Conservation (phyloP, 2,113 vertebrate species). For the Odontophorus gujanensis region DNA sequence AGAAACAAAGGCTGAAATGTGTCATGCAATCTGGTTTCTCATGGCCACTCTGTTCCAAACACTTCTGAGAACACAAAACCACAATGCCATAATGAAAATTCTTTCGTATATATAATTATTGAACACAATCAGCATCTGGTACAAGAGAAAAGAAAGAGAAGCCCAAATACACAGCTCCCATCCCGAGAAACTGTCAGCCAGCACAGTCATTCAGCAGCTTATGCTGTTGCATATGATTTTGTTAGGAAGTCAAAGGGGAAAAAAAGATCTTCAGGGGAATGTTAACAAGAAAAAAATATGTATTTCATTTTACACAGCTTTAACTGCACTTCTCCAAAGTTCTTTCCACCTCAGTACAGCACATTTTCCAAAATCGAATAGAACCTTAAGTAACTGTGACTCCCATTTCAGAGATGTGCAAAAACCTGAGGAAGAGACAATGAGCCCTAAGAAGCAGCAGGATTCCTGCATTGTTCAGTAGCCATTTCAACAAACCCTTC, state of each 20-base stretch:
- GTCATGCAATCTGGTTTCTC: conserved; percentile 43
- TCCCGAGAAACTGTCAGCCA: conserved; percentile 8
- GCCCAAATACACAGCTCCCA: background rate
- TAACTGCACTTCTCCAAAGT: background rate
- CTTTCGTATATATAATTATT: conserved; percentile 4
- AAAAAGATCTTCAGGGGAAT: background rate
- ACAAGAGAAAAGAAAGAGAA: background rate
- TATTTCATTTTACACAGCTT: background rate
- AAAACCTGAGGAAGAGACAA: conserved; percentile 34
- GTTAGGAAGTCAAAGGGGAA: background rate
- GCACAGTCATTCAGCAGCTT: background rate
- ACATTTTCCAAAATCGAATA: background rate
- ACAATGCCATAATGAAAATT: conserved; percentile 61
- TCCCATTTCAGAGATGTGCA: background rate
- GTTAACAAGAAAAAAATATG: background rate
- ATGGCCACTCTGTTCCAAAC: background rate
- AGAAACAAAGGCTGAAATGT: conserved; percentile 50
- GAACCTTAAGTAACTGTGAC: background rate
- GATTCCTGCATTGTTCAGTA: background rate
- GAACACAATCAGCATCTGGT: conserved; percentile 44
- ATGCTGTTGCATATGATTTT: background rate
- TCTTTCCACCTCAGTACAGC: background rate
- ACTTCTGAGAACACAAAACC: conserved; percentile 64
- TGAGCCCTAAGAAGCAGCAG: background rate
- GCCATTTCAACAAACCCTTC: background rate